A percentile compares a stretch with the other conserved stretches of the same genome.
Evolutionary conservation across 2,888 invertebrate genomes (phyloP).

Genomic region (Phymatocera aterrima): DNA sequence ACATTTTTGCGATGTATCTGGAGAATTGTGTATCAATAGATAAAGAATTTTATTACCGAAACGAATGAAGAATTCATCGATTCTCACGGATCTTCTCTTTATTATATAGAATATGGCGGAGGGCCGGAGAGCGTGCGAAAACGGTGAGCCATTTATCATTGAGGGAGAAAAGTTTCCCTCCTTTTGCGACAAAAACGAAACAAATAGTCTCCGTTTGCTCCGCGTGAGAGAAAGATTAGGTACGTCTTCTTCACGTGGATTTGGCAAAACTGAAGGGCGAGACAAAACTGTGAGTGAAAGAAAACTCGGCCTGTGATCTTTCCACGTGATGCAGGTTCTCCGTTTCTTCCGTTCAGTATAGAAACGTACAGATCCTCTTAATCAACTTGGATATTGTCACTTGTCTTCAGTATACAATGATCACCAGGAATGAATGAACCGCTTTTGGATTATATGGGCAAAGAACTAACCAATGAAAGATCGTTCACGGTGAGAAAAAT

Average conservation of each 20-base stretch:
- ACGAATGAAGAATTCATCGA: no score
- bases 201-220: slow-evolving; percentile 11
- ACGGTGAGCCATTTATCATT: slow-evolving; percentile 30
- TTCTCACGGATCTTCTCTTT: background rate
- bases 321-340: background rate
- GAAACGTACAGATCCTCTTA: slow-evolving; percentile 20
- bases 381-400: slow-evolving; percentile 33
- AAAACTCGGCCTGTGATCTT: background rate
- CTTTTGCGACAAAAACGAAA: slow-evolving; percentile 26
- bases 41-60: no score
- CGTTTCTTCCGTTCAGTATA: slow-evolving; percentile 18
- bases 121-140: no score
- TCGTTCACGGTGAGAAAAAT: background rate
- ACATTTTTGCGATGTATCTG: background rate
- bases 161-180: slow-evolving; percentile 27
- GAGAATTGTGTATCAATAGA: no score
- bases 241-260: background rate
- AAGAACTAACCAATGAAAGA: background rate
- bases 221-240: slow-evolving; percentile 15
- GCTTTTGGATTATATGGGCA: background rate
- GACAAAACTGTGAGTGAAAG: background rate
- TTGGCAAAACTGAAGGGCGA: background rate
- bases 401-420: slow-evolving; percentile 23
- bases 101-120: no score
- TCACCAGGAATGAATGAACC: slow-evolving; percentile 17